These are phyloP conservation scores for Glyphotaelius pellucidus DNA, from an alignment of 2,888 invertebrate species.

Conservation along the genomic window DNA sequence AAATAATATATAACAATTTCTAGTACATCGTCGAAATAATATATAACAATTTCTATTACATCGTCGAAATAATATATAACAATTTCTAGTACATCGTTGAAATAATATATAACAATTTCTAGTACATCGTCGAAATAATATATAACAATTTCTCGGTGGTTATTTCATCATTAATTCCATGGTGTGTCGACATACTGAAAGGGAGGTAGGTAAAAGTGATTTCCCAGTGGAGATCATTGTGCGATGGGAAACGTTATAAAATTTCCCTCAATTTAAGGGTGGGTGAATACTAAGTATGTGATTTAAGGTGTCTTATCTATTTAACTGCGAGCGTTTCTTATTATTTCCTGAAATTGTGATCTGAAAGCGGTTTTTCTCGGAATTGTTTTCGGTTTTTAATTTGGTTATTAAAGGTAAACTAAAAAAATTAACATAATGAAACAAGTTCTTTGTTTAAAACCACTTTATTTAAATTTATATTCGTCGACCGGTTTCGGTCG, in stretches of 20 bases:
- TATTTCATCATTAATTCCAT: not conserved
- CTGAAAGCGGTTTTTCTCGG: not conserved
- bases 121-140: not conserved
- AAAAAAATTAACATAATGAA: too few species aligned
- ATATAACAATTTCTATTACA: too few species aligned
- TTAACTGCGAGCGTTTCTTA: not conserved
- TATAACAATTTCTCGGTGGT: not conserved
- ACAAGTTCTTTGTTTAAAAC: too few species aligned
- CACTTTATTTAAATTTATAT: too few species aligned
- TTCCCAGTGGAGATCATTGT: slow-evolving; percentile 22
- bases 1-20: too few species aligned
- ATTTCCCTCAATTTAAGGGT: not conserved
- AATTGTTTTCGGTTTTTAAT: not conserved
- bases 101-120: too few species aligned
- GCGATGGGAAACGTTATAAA: slow-evolving; percentile 26
- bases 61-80: too few species aligned
- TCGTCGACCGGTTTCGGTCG: too few species aligned
- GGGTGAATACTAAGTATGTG: slow-evolving; percentile 42
- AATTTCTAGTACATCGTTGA: too few species aligned
- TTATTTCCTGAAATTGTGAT: slow-evolving; percentile 15
- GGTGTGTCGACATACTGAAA: not conserved
- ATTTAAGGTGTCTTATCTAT: slow-evolving; percentile 47
- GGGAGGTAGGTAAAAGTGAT: slow-evolving; percentile 32
- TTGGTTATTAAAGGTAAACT: too few species aligned
- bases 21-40: too few species aligned